A percentile compares a stretch with the other conserved stretches of the same genome.
Conservation (phyloP, 2,888 invertebrate genomes). For the Mythimna albipuncta region DNA sequence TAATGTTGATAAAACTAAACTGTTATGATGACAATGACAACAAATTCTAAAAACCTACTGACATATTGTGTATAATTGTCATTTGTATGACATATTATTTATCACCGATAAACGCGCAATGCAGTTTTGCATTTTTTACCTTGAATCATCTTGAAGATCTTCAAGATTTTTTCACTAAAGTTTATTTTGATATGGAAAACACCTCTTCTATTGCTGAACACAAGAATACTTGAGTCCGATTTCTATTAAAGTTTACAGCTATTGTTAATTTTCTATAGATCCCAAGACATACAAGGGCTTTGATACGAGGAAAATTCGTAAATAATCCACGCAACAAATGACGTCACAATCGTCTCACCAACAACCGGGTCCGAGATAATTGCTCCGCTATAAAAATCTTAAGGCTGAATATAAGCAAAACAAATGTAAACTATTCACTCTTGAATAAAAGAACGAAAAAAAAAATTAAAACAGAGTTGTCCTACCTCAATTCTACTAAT, state of each 20-base stretch:
- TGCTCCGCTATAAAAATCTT: constrained; percentile 10
- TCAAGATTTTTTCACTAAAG: constrained; percentile 16
- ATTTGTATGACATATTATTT: constrained; percentile 8
- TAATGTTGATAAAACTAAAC: background rate
- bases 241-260: constrained; percentile 37
- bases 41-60: background rate
- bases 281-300: constrained; percentile 15
- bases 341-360: constrained; percentile 39
- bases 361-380: constrained; percentile 17
- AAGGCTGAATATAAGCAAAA: background rate
- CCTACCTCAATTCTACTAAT: constrained; percentile 19
- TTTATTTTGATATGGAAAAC: constrained; percentile 43
- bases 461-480: background rate
- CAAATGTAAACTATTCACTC: background rate
- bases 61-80: background rate
- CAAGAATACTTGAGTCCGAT: constrained; percentile 27
- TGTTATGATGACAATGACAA: background rate
- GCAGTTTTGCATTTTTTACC: background rate
- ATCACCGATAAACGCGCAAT: constrained; percentile 3
- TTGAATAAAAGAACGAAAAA: background rate
- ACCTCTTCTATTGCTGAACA: constrained; percentile 21
- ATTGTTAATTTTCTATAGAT: constrained; percentile 54
- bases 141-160: constrained; percentile 1
- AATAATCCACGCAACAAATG: constrained; percentile 51
- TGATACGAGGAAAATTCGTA: constrained; percentile 54